Percentiles rank a stretch among this genome's conserved stretches.
Evolutionary conservation across 2,888 invertebrate genomes (phyloP).

Genomic region (Sphinx pinastri): DNA sequence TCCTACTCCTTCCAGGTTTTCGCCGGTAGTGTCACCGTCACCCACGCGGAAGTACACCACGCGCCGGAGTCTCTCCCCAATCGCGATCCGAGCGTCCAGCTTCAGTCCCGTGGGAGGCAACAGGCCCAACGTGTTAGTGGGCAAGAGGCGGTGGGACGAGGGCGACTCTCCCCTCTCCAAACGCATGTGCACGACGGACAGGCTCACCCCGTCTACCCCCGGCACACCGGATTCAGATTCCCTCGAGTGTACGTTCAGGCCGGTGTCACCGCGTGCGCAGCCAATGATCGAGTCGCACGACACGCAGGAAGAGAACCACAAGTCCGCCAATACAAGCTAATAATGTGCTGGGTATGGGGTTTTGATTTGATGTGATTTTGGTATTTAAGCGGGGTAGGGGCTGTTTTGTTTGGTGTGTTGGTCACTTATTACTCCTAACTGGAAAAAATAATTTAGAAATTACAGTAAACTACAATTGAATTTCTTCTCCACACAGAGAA

Average conservation of each 20-base stretch:
- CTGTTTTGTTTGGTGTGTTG: background rate
- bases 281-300: conserved; percentile 63
- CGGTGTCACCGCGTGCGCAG: conserved; percentile 73
- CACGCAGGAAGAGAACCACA: conserved; percentile 57
- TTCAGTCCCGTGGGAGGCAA: conserved; percentile 87
- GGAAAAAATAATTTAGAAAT: background rate
- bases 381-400: background rate
- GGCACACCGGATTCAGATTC: conserved; percentile 78
- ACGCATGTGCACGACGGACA: conserved; percentile 67
- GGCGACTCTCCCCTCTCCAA: conserved; percentile 79
- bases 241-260: conserved; percentile 78
- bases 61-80: conserved; percentile 94
- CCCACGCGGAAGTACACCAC: conserved; percentile 93
- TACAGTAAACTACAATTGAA: too few relatives aligned
- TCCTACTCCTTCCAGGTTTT: conserved; percentile 65
- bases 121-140: conserved; percentile 77
- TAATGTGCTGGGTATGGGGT: conserved; percentile 44
- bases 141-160: conserved; percentile 87
- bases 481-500: too few relatives aligned
- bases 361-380: conserved; percentile 39
- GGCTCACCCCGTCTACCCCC: conserved; percentile 69
- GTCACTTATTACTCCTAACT: background rate
- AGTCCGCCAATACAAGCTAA: conserved; percentile 76
- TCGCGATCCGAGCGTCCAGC: conserved; percentile 90
- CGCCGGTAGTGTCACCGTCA: conserved; percentile 89